Evolutionary conservation across 1,140 invertebrate species (phyloP), one percentile per base, ranked within the genome.

Genomic region (Trypoxylus dichotomus): DNA sequence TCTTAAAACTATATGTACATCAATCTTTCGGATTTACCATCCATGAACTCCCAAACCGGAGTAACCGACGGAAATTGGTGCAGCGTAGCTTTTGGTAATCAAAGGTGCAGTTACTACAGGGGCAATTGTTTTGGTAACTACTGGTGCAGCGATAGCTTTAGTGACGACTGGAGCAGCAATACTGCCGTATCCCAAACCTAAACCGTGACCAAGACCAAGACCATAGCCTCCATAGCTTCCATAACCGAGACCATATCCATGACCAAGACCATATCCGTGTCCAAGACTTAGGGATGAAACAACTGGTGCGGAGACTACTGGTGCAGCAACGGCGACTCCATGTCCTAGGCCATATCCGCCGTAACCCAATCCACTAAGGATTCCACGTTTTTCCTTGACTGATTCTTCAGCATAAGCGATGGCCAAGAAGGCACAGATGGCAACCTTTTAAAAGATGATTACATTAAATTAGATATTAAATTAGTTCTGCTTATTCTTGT

Each of bases 301-400:
- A 10, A 68, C 60, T 0, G 24, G 60, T 13, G 60, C 60, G 15
- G 47, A 68, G 8, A 68, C 60, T 29, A 68, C 60, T 27, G 60
- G 60, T 15, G 60, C 60, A 29, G 60, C 19, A 68, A 68, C 24
- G 2, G 27, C 60, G 11, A 68, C 60, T n/a, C 72, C 72, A 74
- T 74, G 72, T 1, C 72, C 72, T 15, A 74, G 11, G 5, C 72
- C 72, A n/a, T 41, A 74, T 19, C 72, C 72, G 15, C 72, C 72
- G n/a, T 74, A 68, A 7, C 72, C 72, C n/a, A 29, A 29, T 29
- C 63, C 63, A 3, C 72, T 29, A 3, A 74, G 72, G 15, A 74
- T 74, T 21, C 72, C 72, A 74, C 72, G 72, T 42, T 74, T 74
- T 41, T 74, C 29, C 41, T 74, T 74, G n/a, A 43, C 32, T 10